Base-by-base conservation (phyloP, 92 coral and sea anemone species). In the Hydrozoanthus gracilis region DNA sequence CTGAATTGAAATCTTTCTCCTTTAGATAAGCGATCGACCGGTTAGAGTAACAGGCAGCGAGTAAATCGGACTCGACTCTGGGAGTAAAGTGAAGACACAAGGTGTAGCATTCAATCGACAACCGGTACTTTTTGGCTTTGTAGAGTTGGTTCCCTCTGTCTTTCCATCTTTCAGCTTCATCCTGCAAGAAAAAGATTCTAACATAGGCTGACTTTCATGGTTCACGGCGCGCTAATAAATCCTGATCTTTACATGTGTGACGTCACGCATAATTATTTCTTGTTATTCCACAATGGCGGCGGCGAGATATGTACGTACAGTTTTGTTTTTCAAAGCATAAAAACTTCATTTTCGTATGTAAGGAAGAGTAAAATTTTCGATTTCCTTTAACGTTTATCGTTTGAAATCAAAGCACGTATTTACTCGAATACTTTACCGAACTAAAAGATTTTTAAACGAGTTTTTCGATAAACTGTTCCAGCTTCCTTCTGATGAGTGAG, bases 11-110 rank as follows among this genome's bases (percentile, higher is more conserved):
- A 48, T 64, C 65, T 4, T 12, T 5, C 4, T 10, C 27, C 73
- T 79, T 79, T 20, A 65, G 51, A 47, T 79, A 39, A 0, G 84
- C 73, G 18, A 79, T 9, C 4, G 84, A 79, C 9, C 84, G 84
- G 18, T 79, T 79, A 11, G 84, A 79, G 58, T 62, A 64, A 17
- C n/a, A 7, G 8, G 46, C 27, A 1, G 61, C 84, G 18, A 39
- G 3, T 69, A 79, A 47, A 17, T 91, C 77, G 27, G 20, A 46
- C 80, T 91, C 93, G 56, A 60, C 73, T 49, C 61, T 45, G 8
- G 93, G 88, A 3, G 86, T 86, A 44, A 87, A 91, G 17, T 76
- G 69, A 44, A 87, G 91, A 27, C 79, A 87, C 86, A 91, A 75
- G 60, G 88, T 87, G 72, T 79, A 79, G 51, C 84, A 79, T 73